Evolutionary conservation across 2,888 invertebrate genomes (phyloP).

Genomic region (Encarsia formosa): DNA sequence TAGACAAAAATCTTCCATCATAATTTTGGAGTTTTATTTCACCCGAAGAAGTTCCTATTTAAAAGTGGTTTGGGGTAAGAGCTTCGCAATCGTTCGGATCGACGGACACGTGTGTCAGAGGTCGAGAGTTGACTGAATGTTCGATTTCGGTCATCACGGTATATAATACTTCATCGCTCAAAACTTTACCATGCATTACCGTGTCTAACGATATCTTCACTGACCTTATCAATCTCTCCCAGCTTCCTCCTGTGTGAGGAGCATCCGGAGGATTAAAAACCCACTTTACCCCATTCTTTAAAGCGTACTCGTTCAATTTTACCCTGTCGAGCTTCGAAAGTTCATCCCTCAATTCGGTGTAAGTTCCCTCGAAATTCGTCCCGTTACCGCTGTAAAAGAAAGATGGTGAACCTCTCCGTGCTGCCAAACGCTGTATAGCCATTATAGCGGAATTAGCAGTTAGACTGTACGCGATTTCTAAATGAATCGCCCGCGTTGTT

Average conservation of each 20-base stretch:
- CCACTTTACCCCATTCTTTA: background rate
- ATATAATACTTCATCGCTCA: constrained; percentile 1
- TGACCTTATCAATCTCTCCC: background rate
- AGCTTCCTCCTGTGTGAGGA: background rate
- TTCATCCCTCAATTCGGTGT: background rate
- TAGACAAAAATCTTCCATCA: background rate
- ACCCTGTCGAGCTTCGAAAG: background rate
- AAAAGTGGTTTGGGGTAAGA: constrained; percentile 14
- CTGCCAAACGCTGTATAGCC: constrained; percentile 13
- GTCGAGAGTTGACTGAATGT: constrained; percentile 8
- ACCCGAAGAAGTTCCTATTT: constrained; percentile 2
- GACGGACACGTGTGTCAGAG: background rate
- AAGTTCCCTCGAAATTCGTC: background rate
- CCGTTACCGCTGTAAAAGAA: constrained; percentile 22
- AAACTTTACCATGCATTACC: background rate
- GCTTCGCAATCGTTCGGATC: background rate
- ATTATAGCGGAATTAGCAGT: constrained; percentile 22
- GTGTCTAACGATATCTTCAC: background rate
- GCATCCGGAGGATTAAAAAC: background rate
- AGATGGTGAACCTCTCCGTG: background rate
- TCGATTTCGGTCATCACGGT: constrained; percentile 8
- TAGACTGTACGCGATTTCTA: constrained; percentile 18
- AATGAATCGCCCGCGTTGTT: constrained; percentile 23
- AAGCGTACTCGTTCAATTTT: too few relatives aligned
- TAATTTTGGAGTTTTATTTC: background rate